These are phyloP conservation scores for Corydoras maculifer DNA, from an alignment of 2,113 vertebrate species.

Conservation along the genomic window DNA sequence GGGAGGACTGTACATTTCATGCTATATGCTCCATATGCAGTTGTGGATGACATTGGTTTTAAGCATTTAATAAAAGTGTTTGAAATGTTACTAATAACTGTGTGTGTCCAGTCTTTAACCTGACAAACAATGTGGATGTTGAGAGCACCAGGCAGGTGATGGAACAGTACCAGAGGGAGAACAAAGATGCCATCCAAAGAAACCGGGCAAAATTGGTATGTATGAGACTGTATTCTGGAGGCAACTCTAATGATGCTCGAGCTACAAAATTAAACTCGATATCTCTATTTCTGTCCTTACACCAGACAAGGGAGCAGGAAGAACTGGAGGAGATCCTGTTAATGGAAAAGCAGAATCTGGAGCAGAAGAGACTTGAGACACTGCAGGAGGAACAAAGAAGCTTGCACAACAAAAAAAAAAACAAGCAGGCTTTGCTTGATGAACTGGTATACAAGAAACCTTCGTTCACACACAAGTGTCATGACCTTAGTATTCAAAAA, in stretches of 20 bases:
- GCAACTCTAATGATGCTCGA: background rate
- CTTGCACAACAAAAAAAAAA: constrained; percentile 86
- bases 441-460: constrained; percentile 75
- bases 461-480: background rate
- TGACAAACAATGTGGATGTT: constrained; percentile 92
- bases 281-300: background rate
- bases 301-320: constrained; percentile 89
- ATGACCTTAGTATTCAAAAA: background rate
- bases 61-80: background rate
- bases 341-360: constrained; percentile 78
- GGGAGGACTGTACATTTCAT: too few relatives aligned
- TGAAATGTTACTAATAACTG: constrained; percentile 3
- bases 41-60: too few relatives aligned
- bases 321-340: constrained; percentile 90
- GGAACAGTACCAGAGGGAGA: constrained; percentile 92
- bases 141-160: constrained; percentile 90
- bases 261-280: background rate
- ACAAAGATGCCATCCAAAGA: constrained; percentile 91
- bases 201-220: constrained; percentile 92
- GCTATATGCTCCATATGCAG: too few relatives aligned
- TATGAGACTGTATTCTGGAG: background rate
- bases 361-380: constrained; percentile 75
- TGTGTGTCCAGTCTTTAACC: constrained; percentile 78
- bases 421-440: constrained; percentile 90
- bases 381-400: constrained; percentile 90